These are phyloP conservation scores for Indicator indicator DNA, from an alignment of 2,113 vertebrate species.

Conservation along the genomic window DNA sequence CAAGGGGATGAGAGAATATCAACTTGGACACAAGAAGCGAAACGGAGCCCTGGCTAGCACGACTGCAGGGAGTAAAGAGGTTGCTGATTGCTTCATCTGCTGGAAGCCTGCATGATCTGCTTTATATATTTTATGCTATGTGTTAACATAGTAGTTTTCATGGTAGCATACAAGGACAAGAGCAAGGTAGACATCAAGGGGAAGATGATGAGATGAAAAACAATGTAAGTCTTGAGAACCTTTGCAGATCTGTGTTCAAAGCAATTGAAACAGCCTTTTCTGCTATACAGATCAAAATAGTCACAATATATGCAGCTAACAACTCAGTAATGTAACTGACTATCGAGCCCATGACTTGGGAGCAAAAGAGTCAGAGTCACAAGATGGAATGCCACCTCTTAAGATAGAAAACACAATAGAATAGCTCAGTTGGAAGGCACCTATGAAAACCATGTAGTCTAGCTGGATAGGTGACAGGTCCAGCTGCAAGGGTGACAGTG, in stretches of 20 bases:
- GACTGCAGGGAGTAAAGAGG: background rate
- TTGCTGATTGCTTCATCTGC: background rate
- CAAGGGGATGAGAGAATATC: conserved; percentile 35
- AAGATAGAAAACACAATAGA: background rate
- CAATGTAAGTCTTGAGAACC: background rate
- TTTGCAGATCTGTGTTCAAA: background rate
- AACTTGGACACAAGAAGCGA: background rate
- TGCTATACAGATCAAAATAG: background rate
- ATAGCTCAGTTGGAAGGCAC: background rate
- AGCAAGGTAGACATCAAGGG: background rate
- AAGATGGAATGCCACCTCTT: background rate
- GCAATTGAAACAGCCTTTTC: background rate
- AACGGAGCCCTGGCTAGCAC: background rate
- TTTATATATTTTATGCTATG: fast-evolving
- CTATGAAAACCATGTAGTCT: background rate
- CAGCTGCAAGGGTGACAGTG: background rate
- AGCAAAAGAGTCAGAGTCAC: background rate
- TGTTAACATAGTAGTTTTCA: background rate
- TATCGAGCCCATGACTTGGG: background rate
- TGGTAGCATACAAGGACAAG: background rate
- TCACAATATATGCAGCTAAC: fast-evolving
- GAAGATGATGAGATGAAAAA: background rate
- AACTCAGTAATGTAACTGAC: background rate
- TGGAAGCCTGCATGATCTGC: background rate
- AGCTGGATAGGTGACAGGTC: background rate